Evolutionary conservation across 2,888 invertebrate genomes (phyloP), one percentile per base, ranked within the genome.

Genomic region (Mellilla xanthometata): DNA sequence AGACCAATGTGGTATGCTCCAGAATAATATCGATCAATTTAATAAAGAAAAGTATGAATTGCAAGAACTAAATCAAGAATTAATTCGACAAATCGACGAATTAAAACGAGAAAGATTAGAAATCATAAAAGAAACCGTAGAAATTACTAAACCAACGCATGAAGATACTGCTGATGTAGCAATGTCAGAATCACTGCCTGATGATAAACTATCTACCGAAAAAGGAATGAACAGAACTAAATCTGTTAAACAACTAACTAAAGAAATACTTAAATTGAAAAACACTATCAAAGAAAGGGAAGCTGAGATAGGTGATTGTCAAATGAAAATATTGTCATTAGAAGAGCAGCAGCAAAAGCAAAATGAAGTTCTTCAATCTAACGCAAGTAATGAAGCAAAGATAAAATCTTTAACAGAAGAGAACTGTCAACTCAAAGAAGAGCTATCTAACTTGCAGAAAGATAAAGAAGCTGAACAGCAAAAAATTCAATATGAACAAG

Each of bases 271-370:
- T 1, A 87, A 90, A 65, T 60, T 90, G 15, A 90, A 90, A 55
- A 88, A 85, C 62, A 79, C 71, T 1, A 82, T 90, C 10, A 90
- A 90, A 68, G 89, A 90, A 52, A 84, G 87, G 52, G 92, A 91
- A 70, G 80, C 71, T 29, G 89, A 89, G 54, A 91, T 89, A 52
- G 89, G 76, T 9, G 89, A 89, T 55, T 88, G 86, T 54, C 87
- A 89, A 62, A 89, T 89, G 88, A 88, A 89, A 63, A 87, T 89
- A 62, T 61, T 89, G n/a, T 84, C 89, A 6, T 61, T 89, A 30
- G 88, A 89, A 69, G 89, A 89, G 64, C 84, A 81, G 33, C 83
- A 87, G 56, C 82, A 89, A 51, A 89, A 89, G 62, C 82, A 87
- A 58, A 73, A 64, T 44, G 87, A 88, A 49, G 53, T 76, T 34